Conservation (phyloP, 92 coral and sea anemone species). For the Phenganax marumi region DNA sequence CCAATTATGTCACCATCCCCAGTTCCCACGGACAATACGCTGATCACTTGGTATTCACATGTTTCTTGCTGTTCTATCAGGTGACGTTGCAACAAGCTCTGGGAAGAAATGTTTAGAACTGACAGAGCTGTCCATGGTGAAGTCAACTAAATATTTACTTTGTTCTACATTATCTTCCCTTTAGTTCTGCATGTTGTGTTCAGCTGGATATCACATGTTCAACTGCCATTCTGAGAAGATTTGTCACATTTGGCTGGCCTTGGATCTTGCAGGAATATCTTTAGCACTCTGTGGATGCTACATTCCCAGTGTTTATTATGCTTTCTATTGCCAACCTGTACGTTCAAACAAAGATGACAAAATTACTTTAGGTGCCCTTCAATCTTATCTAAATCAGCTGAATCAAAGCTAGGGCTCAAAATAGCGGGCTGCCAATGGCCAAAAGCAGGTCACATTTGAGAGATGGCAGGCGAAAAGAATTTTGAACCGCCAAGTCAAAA, state of each 20-base stretch:
- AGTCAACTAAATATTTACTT: not conserved
- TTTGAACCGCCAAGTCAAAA: too few relatives aligned
- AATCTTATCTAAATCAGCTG: not conserved
- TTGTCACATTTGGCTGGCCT: conserved; percentile 83
- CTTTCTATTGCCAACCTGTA: conserved; percentile 83
- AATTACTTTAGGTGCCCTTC: not conserved
- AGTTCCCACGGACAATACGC: conserved; percentile 57
- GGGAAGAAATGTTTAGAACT: not conserved
- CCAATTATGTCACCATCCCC: conserved; percentile 78
- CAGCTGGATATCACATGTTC: conserved; percentile 87
- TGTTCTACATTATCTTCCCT: not conserved
- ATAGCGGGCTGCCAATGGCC: too few relatives aligned
- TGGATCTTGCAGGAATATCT: conserved; percentile 96
- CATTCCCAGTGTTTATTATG: conserved; percentile 89
- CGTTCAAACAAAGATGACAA: conserved; percentile 26
- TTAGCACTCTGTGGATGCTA: conserved; percentile 90
- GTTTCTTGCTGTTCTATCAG: conserved; percentile 76
- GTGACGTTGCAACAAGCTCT: conserved; percentile 23
- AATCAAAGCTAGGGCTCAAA: too few relatives aligned
- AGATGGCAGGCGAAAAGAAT: too few relatives aligned
- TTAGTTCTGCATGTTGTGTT: conserved; percentile 83
- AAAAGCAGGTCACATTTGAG: too few relatives aligned
- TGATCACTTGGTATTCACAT: conserved; percentile 80
- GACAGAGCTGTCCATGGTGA: not conserved
- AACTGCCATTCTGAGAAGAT: conserved; percentile 92